Evolutionary conservation across 2,113 vertebrate species (phyloP).

Genomic region (Microtus montanus): DNA sequence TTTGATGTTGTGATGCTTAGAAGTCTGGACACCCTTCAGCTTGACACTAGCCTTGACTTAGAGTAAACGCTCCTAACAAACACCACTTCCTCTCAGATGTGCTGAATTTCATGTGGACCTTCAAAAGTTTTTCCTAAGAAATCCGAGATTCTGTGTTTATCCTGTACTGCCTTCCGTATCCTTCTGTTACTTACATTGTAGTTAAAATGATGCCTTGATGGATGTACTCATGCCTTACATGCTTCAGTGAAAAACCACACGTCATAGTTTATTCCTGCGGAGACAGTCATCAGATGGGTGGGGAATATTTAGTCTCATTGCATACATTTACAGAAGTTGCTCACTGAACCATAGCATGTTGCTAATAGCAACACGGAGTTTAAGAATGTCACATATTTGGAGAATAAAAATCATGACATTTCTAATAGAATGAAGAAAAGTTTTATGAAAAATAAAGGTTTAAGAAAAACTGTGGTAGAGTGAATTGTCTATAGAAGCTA

Average conservation of each 20-base stretch:
- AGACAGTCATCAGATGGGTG: not conserved
- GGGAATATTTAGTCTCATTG: constrained; percentile 7
- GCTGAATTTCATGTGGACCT: constrained; percentile 12
- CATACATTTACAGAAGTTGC: not conserved
- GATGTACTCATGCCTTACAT: not conserved
- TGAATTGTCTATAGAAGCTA: constrained; percentile 4
- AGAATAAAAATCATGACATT: constrained; percentile 50
- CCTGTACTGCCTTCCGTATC: not conserved
- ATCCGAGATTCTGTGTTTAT: constrained; percentile 7
- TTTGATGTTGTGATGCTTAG: not conserved
- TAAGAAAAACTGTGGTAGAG: constrained; percentile 15
- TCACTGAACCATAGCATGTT: not conserved
- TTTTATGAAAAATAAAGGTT: constrained; percentile 20
- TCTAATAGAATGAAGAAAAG: constrained; percentile 36
- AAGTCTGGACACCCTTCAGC: not conserved
- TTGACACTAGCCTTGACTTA: not conserved
- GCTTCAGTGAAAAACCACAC: constrained; percentile 6
- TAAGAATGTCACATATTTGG: not conserved
- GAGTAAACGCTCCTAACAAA: not conserved
- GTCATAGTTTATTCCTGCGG: constrained; percentile 21
- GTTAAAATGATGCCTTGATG: constrained; percentile 20
- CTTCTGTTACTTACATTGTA: constrained; percentile 30
- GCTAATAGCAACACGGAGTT: not conserved
- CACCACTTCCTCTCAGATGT: not conserved
- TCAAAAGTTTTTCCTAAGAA: not conserved